Evolutionary conservation across 1,140 invertebrate genomes (phyloP).

Genomic region (Contarinia nasturtii): DNA sequence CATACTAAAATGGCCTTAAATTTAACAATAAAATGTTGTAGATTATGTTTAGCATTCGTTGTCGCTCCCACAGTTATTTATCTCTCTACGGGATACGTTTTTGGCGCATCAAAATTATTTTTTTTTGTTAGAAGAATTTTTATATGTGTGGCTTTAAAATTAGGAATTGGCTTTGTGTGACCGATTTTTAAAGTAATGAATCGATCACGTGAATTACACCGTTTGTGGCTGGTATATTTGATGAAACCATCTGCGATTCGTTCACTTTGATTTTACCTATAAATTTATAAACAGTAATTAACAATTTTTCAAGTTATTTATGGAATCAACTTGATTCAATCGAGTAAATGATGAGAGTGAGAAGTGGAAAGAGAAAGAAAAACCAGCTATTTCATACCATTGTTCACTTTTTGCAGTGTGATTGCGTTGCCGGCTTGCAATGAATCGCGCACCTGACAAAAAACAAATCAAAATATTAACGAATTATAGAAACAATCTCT

Average conservation of each 20-base stretch:
- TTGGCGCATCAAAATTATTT: no score
- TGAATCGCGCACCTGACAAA: slow-evolving; percentile 53
- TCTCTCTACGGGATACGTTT: no score
- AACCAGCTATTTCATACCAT: slow-evolving; percentile 42
- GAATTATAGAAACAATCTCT: no score
- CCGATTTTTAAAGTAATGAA: slow-evolving; percentile 32
- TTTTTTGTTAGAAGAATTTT: no score
- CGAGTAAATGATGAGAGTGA: not conserved
- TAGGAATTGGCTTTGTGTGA: no score
- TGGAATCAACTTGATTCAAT: not conserved
- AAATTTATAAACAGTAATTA: slow-evolving; percentile 9
- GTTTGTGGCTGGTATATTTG: slow-evolving; percentile 71
- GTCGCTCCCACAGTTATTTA: no score
- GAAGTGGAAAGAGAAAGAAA: no score
- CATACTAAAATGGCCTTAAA: no score
- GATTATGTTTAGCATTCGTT: no score
- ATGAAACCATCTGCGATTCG: slow-evolving; percentile 50
- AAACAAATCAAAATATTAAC: no score
- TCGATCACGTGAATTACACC: slow-evolving; percentile 76
- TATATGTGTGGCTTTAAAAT: no score
- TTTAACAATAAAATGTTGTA: no score
- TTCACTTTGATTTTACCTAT: slow-evolving; percentile 64
- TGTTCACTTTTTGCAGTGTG: slow-evolving; percentile 51
- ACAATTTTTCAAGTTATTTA: not conserved
- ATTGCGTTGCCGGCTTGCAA: slow-evolving; percentile 41